phyloP scores from a whole-genome alignment of 2,113 vertebrate genomes.

The Macroglossus sobrinus region DNA sequence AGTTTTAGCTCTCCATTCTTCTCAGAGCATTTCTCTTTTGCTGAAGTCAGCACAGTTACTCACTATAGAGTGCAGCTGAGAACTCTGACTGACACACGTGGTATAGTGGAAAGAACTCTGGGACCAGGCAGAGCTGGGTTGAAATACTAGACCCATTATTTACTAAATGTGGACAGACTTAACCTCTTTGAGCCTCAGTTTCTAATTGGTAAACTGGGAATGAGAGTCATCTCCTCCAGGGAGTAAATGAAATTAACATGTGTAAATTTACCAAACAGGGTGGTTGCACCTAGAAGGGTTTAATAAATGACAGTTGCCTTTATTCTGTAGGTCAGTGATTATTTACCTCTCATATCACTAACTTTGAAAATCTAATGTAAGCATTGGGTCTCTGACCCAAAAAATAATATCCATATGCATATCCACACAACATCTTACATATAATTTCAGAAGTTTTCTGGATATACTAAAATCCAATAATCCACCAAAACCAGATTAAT shows the following conservation, averaged over 20 bases:
- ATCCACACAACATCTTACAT: not conserved
- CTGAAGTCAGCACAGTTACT: not conserved
- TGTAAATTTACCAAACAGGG: not conserved
- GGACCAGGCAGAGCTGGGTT: not conserved
- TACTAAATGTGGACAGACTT: not conserved
- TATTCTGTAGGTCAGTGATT: not conserved
- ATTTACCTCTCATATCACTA: not conserved
- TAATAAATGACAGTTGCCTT: not conserved
- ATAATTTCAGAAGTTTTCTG: not conserved
- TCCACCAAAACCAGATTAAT: not conserved
- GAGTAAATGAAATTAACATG: not conserved
- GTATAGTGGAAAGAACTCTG: not conserved
- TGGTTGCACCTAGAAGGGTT: not conserved
- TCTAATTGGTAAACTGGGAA: not conserved
- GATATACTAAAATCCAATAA: not conserved
- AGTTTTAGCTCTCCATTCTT: not conserved
- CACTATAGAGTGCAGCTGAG: not conserved
- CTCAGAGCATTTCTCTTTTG: not conserved
- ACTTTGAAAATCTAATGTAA: constrained; percentile 3
- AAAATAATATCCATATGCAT: not conserved
- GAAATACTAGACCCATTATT: not conserved
- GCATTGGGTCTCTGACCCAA: not conserved
- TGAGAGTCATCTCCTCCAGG: not conserved
- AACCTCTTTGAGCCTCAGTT: not conserved
- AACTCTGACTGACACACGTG: not conserved